phyloP scores from a whole-genome alignment of 2,888 invertebrate genomes.

The Branchipolynoe longqiensis region DNA sequence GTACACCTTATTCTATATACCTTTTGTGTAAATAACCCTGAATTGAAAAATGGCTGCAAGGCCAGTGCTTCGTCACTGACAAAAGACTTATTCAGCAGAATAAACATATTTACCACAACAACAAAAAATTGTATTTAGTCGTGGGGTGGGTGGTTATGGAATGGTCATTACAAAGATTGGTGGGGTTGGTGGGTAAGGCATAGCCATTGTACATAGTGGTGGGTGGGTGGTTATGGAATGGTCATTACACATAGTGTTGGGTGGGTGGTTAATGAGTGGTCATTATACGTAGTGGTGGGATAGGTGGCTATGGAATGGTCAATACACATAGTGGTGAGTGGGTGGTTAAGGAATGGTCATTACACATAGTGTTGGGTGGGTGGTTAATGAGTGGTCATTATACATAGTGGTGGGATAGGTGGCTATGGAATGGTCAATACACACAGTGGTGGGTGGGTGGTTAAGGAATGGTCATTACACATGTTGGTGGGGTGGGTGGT shows the following conservation, averaged over 20 bases:
- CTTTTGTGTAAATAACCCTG: too few species aligned
- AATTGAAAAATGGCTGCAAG: too few species aligned
- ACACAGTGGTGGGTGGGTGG: neutral
- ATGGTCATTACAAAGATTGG: neutral
- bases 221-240: too few species aligned
- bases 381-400: neutral
- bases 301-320: neutral
- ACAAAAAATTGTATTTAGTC: too few species aligned
- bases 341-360: neutral
- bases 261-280: constrained; percentile 17
- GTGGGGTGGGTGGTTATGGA: neutral
- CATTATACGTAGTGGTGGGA: neutral
- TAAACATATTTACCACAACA: too few species aligned
- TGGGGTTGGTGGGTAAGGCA: too few species aligned
- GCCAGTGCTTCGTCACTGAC: too few species aligned
- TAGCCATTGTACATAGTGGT: too few species aligned
- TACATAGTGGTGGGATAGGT: neutral
- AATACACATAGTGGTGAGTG: neutral
- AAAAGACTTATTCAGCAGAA: too few species aligned
- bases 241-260: too few species aligned
- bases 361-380: too few species aligned
- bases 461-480: neutral
- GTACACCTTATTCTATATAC: too few species aligned
- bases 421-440: neutral
- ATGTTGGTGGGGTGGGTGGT: neutral